Evolutionary conservation across 2,113 vertebrate species (phyloP).

Genomic region (Setophaga coronata): DNA sequence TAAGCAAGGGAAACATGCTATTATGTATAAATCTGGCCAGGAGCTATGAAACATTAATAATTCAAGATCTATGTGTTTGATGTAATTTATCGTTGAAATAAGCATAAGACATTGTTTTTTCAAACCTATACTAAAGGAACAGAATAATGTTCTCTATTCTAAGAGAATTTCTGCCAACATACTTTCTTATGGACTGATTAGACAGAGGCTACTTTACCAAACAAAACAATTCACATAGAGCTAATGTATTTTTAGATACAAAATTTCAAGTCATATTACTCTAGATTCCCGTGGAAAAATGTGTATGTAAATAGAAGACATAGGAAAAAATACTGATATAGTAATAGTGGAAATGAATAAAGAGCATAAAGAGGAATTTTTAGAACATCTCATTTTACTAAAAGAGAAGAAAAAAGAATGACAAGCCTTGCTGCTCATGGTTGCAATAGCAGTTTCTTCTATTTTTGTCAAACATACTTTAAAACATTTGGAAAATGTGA

Average conservation of each 20-base stretch:
- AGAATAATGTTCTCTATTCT: background rate
- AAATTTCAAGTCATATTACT: background rate
- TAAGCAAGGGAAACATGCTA: fast-evolving
- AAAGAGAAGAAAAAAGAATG: background rate
- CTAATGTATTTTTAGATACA: background rate
- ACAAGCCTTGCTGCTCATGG: background rate
- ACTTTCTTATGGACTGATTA: background rate
- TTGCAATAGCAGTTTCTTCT: background rate
- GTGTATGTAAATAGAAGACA: fast-evolving
- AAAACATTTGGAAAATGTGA: background rate
- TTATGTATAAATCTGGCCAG: background rate
- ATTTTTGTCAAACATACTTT: background rate
- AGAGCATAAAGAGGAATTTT: background rate
- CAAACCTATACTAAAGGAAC: background rate
- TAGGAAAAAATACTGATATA: background rate
- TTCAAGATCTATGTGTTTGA: constrained; percentile 51
- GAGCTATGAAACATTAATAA: constrained; percentile 4
- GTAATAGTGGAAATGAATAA: background rate
- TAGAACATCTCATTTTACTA: background rate
- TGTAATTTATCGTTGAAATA: constrained; percentile 45
- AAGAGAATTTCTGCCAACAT: background rate
- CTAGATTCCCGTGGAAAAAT: background rate
- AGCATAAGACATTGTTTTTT: background rate
- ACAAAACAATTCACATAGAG: background rate
- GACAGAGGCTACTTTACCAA: background rate